Evolutionary conservation across 2,797 vertebrate genomes (phyloP).

Genomic region (Microctenopoma stevenorrisi): DNA sequence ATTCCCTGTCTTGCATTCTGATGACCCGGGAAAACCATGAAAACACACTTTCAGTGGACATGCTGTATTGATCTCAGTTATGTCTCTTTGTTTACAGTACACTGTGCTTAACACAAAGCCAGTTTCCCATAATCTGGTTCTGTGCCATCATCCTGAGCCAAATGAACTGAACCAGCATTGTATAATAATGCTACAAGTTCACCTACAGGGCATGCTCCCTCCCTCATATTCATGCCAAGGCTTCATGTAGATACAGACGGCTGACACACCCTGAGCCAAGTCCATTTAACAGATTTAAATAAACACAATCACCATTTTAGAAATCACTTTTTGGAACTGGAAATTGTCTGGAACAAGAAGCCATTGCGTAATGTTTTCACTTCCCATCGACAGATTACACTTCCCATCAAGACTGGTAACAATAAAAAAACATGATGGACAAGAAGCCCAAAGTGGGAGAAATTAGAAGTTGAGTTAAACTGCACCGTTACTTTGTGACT

Average conservation of each 20-base stretch:
- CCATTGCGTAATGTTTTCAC: not conserved
- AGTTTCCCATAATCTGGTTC: not conserved
- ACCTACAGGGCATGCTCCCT: not conserved
- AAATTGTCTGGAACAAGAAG: not conserved
- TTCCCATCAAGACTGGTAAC: not conserved
- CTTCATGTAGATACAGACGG: not conserved
- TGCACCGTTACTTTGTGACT: not conserved
- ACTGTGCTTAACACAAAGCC: not conserved
- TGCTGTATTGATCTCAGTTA: not conserved
- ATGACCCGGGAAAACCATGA: not conserved
- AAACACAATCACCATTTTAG: constrained; percentile 3
- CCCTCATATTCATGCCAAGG: not conserved
- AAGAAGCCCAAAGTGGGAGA: not conserved
- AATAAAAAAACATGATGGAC: not conserved
- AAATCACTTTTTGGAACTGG: constrained; percentile 2
- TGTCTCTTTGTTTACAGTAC: not conserved
- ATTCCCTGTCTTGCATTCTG: not conserved
- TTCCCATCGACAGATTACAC: not conserved
- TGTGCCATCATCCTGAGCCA: not conserved
- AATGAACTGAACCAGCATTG: not conserved
- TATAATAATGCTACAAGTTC: not conserved
- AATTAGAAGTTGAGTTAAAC: not conserved
- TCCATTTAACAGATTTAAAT: not conserved
- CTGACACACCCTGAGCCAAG: not conserved
- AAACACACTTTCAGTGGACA: not conserved